A percentile compares a stretch with the other conserved stretches of the same genome.
These are phyloP conservation scores for Danio jaintianensis DNA, from an alignment of 2,797 vertebrate genomes.

Conservation along the genomic window DNA sequence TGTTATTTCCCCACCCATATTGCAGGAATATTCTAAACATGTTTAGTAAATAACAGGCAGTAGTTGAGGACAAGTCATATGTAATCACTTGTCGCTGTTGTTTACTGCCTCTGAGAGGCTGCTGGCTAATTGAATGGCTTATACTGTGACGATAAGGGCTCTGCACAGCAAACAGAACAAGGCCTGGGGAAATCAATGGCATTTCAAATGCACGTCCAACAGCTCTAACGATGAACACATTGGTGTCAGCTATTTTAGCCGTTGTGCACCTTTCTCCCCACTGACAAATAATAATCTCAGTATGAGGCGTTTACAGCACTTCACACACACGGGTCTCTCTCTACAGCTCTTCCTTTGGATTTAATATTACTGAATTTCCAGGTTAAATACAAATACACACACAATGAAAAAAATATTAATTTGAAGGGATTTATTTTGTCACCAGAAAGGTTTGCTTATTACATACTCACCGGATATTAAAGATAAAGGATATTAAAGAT, in stretches of 20 bases:
- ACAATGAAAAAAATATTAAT: not conserved
- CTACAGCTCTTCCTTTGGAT: not conserved
- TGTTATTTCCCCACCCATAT: not conserved
- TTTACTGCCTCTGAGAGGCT: conserved; percentile 66
- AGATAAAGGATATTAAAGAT: too few relatives aligned
- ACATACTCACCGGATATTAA: too few relatives aligned
- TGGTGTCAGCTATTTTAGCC: not conserved
- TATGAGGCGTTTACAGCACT: not conserved
- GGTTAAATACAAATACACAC: not conserved
- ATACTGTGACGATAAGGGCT: conserved; percentile 47
- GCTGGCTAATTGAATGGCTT: conserved; percentile 68
- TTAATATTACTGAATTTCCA: not conserved
- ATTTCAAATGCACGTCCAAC: conserved; percentile 55
- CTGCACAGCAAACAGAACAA: conserved; percentile 52
- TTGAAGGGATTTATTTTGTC: not conserved
- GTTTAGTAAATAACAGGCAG: conserved; percentile 5
- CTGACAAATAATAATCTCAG: conserved; percentile 15
- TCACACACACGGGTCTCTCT: not conserved
- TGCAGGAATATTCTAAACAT: not conserved
- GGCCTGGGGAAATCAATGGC: conserved; percentile 69
- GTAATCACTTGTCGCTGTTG: conserved; percentile 65
- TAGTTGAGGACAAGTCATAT: conserved; percentile 44
- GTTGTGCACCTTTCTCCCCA: not conserved
- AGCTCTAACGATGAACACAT: conserved; percentile 39
- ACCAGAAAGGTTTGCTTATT: not conserved